A percentile compares a stretch with the other conserved stretches of the same genome.
phyloP scores from a whole-genome alignment of 2,797 vertebrate genomes.

The Gymnothorax reevesii region DNA sequence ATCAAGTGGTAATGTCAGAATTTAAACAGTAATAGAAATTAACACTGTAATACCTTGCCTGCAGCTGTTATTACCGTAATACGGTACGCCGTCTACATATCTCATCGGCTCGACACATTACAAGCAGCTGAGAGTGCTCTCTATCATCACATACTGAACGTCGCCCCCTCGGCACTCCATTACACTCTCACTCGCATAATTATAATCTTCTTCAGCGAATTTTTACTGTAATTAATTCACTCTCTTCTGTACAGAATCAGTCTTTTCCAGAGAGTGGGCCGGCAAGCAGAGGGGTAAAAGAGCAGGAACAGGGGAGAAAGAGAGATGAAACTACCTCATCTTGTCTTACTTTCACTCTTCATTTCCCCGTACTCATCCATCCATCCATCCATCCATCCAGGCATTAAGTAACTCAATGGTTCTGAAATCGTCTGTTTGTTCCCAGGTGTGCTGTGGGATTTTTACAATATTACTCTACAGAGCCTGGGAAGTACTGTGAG shows the following conservation, averaged over 20 bases:
- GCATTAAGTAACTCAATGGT: too few species aligned
- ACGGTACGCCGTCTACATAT: not conserved
- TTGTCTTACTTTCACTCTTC: not conserved
- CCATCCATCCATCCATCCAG: not conserved
- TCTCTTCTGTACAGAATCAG: not conserved
- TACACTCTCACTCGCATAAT: slow-evolving; percentile 2
- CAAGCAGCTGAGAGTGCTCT: not conserved
- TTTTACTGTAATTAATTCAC: not conserved
- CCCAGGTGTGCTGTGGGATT: too few species aligned
- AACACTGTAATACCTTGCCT: not conserved
- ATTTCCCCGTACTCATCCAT: not conserved
- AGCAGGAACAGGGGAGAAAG: not conserved
- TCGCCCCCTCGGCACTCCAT: not conserved
- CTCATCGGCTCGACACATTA: not conserved
- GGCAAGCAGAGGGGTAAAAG: not conserved
- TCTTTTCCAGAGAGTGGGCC: not conserved
- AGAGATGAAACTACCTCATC: not conserved
- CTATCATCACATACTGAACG: not conserved
- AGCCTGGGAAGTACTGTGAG: too few species aligned
- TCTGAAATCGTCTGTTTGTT: too few species aligned
- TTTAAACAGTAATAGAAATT: not conserved
- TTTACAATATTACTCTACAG: too few species aligned
- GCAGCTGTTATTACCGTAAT: not conserved
- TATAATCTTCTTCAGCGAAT: not conserved
- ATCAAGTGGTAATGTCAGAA: not conserved